phyloP scores from a whole-genome alignment of 2,797 vertebrate genomes.

The Nothura maculosa region DNA sequence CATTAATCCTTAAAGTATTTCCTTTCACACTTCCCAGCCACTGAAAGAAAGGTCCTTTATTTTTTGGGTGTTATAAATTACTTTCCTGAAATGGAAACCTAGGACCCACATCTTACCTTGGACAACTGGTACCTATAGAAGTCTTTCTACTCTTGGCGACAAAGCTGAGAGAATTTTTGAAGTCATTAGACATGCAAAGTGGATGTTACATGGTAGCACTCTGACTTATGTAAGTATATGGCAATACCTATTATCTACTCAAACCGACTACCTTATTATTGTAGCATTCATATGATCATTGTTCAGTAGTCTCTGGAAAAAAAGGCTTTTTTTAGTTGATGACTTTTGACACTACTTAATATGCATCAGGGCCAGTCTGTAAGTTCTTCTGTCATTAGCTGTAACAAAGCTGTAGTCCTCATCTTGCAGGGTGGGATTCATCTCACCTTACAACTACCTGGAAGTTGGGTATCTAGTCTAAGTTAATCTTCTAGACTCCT shows the following conservation, averaged over 20 bases:
- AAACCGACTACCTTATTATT: constrained; percentile 47
- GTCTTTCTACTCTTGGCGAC: not conserved
- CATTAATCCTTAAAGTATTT: constrained; percentile 55
- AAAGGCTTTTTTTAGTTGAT: constrained; percentile 45
- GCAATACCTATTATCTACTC: constrained; percentile 47
- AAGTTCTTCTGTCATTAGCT: not conserved
- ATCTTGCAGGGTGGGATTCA: not conserved
- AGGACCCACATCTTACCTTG: not conserved
- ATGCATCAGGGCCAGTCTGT: not conserved
- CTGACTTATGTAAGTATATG: not conserved
- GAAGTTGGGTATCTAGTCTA: not conserved
- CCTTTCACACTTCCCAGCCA: constrained; percentile 8
- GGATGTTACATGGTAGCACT: not conserved
- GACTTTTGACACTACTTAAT: constrained; percentile 35
- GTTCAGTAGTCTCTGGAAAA: constrained; percentile 47
- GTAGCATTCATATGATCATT: constrained; percentile 18
- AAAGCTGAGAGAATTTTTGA: constrained; percentile 18
- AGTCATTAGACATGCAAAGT: constrained; percentile 29
- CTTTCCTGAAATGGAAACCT: constrained; percentile 13
- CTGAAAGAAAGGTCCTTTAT: constrained; percentile 22
- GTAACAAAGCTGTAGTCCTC: not conserved
- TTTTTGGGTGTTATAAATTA: not conserved
- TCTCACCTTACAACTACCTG: not conserved
- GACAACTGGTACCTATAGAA: not conserved
- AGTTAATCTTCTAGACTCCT: not conserved